Evolutionary conservation across 1,140 invertebrate genomes (phyloP), one percentile per base, ranked within the genome.

Genomic region (Zaprionus inermis): DNA sequence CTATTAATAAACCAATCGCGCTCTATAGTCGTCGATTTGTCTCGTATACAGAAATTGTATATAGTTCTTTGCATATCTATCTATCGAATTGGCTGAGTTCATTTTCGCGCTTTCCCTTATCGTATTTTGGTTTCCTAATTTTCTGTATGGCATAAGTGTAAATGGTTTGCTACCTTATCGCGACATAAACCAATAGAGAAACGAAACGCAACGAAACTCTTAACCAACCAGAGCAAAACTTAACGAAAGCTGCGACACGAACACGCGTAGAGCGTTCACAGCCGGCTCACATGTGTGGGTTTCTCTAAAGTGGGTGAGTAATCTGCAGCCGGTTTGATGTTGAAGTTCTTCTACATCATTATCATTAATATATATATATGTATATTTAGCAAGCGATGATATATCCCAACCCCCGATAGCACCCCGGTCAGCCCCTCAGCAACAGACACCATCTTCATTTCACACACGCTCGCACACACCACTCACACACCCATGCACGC

Each of bases 251-350:
- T 65, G 59, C 46, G 41, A 72, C 59, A 76, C 67, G 68, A 73
- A 68, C 79, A 68, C 79, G 82, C 72, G 76, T 57, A 41, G 81
- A 81, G 73, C 77, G 61, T 73, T 76, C 49, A 88, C 68, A 74
- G 72, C 76, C 82, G 76, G 66, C 66, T 77, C 83, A 78, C 83
- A 88, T 88, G 83, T 67, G 79, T 89, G 79, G 83, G 66, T 73
- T 89, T 63, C 68, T 83, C 67, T 88, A 88, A 86, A 88, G 76
- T 89, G 83, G 83, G 83, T 88, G 84, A 88, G 83, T 88, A 88
- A 74, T 24, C 71, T 55, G 68, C 68, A 55, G 71, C 61, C 52
- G 34, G 41, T 12, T 49, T 18, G 18, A 20, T 49, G 7, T 49
- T 20, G 16, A 11, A 55, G 56, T 56, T 46, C 52, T 56, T 56